Conservation (phyloP, 2,888 invertebrate species). For the Megalurothrips usitatus region DNA sequence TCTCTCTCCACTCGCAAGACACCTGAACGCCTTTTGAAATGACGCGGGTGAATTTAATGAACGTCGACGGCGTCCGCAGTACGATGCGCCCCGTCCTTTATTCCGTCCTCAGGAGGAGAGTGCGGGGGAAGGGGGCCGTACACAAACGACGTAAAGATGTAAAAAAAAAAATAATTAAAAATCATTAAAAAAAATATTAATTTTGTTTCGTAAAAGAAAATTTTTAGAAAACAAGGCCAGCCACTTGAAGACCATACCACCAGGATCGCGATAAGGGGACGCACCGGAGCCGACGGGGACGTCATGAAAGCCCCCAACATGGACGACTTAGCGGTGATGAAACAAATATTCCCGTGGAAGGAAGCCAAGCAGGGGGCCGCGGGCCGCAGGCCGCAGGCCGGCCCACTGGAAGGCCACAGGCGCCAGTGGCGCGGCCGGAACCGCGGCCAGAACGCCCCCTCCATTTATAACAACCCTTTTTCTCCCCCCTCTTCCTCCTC, state of each 20-base stretch:
- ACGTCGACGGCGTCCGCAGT: too few species aligned
- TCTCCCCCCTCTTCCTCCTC: neutral
- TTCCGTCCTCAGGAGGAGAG: too few species aligned
- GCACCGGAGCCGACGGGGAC: neutral
- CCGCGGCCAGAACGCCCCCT: too few species aligned
- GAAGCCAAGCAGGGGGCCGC: neutral
- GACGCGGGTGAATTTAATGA: slow-evolving; percentile 1
- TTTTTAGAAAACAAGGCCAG: neutral
- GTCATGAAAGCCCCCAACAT: neutral
- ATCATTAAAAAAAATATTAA: too few species aligned
- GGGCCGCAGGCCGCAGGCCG: too few species aligned
- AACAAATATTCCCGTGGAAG: slow-evolving; percentile 18
- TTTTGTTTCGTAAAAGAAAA: neutral
- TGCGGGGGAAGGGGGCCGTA: too few species aligned
- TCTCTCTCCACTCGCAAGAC: neutral
- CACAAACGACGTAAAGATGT: too few species aligned
- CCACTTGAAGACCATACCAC: too few species aligned
- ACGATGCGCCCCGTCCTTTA: too few species aligned
- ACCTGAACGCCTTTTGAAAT: neutral
- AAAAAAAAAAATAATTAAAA: too few species aligned
- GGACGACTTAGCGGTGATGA: neutral
- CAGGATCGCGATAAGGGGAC: neutral
- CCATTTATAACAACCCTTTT: neutral
- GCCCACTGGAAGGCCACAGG: too few species aligned
- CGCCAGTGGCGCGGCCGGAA: too few species aligned